phyloP scores from a whole-genome alignment of 2,888 invertebrate genomes.

The Meliscaeva auricollis region DNA sequence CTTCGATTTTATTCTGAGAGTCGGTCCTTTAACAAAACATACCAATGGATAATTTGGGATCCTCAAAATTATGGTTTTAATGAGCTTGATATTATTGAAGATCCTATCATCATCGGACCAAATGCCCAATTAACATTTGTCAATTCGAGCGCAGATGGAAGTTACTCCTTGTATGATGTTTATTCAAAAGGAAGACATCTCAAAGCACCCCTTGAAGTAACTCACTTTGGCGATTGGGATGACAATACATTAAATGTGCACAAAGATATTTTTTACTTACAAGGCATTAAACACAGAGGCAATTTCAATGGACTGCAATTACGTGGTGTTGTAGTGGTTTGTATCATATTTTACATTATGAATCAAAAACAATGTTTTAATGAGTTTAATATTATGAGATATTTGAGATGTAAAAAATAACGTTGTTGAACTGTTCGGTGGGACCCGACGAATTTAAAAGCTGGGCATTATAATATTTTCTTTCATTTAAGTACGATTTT shows the following conservation, averaged over 20 bases:
- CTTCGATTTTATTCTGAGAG: conserved; percentile 77
- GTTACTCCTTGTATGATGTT: conserved; percentile 79
- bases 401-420: too few relatives aligned
- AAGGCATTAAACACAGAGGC: conserved; percentile 78
- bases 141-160: conserved; percentile 65
- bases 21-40: conserved; percentile 82
- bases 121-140: conserved; percentile 81
- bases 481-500: too few relatives aligned
- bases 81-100: conserved; percentile 68
- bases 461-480: too few relatives aligned
- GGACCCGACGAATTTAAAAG: too few relatives aligned
- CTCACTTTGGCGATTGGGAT: conserved; percentile 75
- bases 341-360: conserved; percentile 45
- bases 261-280: conserved; percentile 78
- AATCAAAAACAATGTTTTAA: too few relatives aligned
- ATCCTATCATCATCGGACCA: conserved; percentile 78
- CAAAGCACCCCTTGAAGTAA: conserved; percentile 77
- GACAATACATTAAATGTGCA: conserved; percentile 55
- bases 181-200: conserved; percentile 82
- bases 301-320: conserved; percentile 80
- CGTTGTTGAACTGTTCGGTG: too few relatives aligned
- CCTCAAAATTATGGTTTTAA: conserved; percentile 69
- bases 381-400: too few relatives aligned
- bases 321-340: conserved; percentile 81
- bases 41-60: conserved; percentile 81